phyloP scores from a whole-genome alignment of 2,113 vertebrate genomes.

The Larimichthys crocea region DNA sequence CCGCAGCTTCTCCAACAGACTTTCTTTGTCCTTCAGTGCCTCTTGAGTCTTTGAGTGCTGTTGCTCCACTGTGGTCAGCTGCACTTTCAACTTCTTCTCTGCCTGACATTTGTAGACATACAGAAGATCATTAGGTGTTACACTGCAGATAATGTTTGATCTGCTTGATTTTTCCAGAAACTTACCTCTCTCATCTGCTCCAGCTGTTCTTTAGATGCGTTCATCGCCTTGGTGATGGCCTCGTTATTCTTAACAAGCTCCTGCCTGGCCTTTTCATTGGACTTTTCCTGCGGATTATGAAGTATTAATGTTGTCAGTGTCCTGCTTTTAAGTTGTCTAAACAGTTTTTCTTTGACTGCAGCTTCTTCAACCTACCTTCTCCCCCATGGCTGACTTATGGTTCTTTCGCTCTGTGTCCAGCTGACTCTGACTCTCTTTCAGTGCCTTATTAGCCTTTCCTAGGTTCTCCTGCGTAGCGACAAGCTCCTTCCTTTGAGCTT shows the following conservation, averaged over 20 bases:
- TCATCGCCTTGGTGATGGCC: constrained; percentile 84
- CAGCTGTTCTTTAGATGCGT: constrained; percentile 87
- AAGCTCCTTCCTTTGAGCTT: constrained; percentile 87
- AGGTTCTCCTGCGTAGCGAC: constrained; percentile 85
- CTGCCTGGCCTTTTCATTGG: constrained; percentile 87
- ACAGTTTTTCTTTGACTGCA: rapidly evolving
- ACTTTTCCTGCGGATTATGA: constrained; percentile 86
- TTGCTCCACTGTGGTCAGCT: constrained; percentile 82
- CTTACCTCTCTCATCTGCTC: constrained; percentile 90
- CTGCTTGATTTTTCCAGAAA: neutral
- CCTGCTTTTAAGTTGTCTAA: neutral
- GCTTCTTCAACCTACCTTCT: constrained; percentile 86
- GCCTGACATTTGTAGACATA: constrained; percentile 76
- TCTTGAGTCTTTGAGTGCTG: constrained; percentile 85
- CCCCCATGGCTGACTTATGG: constrained; percentile 84
- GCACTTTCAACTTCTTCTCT: constrained; percentile 86
- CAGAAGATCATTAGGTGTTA: neutral
- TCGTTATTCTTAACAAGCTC: constrained; percentile 89
- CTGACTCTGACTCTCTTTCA: constrained; percentile 87
- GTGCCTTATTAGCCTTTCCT: constrained; percentile 84
- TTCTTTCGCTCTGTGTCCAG: constrained; percentile 91
- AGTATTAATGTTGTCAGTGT: neutral
- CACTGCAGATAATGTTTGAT: neutral
- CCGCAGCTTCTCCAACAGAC: constrained; percentile 85
- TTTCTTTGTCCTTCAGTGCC: constrained; percentile 88